Conservation (phyloP, 1,140 invertebrate genomes). For the Euura saliciscinereae region DNA sequence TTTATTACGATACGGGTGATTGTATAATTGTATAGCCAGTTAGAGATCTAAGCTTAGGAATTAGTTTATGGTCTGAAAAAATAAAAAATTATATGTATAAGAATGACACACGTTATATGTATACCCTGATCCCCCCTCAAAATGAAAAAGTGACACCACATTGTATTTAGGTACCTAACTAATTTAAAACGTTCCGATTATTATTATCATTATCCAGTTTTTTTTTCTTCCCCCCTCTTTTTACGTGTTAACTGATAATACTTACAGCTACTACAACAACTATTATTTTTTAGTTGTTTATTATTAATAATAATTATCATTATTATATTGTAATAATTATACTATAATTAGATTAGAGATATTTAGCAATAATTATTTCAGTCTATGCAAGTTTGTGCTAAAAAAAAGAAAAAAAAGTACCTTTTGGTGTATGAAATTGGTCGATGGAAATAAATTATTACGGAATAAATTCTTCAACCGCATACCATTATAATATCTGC, state of each 20-base stretch:
- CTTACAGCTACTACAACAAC: not conserved
- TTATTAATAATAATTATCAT: not conserved
- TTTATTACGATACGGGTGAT: constrained; percentile 35
- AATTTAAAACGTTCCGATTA: not conserved
- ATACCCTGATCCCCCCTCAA: not conserved
- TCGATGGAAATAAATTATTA: constrained; percentile 10
- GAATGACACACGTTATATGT: not conserved
- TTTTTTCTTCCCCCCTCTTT: not conserved
- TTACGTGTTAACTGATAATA: not conserved
- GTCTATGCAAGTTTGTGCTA: constrained; percentile 14
- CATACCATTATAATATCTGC: not conserved
- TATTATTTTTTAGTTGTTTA: not conserved
- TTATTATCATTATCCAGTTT: not conserved
- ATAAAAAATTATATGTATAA: not conserved
- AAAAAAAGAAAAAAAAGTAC: not conserved
- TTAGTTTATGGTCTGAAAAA: constrained; percentile 59
- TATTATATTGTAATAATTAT: not conserved
- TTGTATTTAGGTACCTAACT: not conserved
- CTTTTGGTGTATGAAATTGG: constrained; percentile 8
- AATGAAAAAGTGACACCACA: not conserved
- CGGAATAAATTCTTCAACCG: not conserved
- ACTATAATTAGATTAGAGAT: not conserved
- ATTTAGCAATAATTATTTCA: constrained; percentile 4
- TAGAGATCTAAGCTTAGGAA: constrained; percentile 43
- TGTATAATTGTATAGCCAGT: constrained; percentile 59